These are phyloP conservation scores for Smittia sp. DNA, from an alignment of 2,888 invertebrate genomes.

Conservation along the genomic window DNA sequence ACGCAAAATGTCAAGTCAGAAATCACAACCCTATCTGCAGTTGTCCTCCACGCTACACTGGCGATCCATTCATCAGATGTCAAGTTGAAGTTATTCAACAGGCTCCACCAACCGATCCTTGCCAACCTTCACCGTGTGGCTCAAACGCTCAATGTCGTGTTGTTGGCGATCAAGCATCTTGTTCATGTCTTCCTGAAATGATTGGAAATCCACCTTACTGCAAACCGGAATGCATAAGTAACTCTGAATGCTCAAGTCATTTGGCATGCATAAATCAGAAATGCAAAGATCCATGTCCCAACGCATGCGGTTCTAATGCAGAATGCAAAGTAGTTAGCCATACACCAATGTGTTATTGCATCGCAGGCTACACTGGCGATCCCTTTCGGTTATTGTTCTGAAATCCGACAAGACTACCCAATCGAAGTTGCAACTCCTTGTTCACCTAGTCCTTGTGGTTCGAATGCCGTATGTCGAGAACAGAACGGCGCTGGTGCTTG, in stretches of 20 bases:
- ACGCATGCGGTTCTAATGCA: conserved; percentile 79
- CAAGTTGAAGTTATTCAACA: conserved; percentile 44
- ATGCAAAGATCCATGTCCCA: conserved; percentile 79
- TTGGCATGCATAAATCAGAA: conserved; percentile 77
- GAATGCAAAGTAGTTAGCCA: conserved; percentile 73
- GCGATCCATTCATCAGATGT: conserved; percentile 70
- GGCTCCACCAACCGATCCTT: conserved; percentile 57
- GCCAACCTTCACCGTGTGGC: conserved; percentile 80
- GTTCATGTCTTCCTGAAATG: conserved; percentile 69
- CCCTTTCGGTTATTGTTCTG: conserved; percentile 63
- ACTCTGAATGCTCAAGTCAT: conserved; percentile 68
- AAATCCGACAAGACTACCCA: conserved; percentile 55
- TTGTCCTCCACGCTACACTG: conserved; percentile 65
- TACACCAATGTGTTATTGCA: conserved; percentile 63
- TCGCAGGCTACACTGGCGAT: conserved; percentile 62
- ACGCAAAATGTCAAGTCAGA: conserved; percentile 69
- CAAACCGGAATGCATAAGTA: conserved; percentile 69
- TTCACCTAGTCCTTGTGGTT: conserved; percentile 70
- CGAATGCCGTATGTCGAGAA: conserved; percentile 69
- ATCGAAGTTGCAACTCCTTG: conserved; percentile 57
- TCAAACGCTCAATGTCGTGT: conserved; percentile 75
- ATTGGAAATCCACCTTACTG: conserved; percentile 76
- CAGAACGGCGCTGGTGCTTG: conserved; percentile 66
- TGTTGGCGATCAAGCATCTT: conserved; percentile 60
- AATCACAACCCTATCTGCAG: conserved; percentile 74